A percentile compares a stretch with the other conserved stretches of the same genome.
Conservation (phyloP, 2,113 vertebrate species). For the Corythornis madagascariensis region DNA sequence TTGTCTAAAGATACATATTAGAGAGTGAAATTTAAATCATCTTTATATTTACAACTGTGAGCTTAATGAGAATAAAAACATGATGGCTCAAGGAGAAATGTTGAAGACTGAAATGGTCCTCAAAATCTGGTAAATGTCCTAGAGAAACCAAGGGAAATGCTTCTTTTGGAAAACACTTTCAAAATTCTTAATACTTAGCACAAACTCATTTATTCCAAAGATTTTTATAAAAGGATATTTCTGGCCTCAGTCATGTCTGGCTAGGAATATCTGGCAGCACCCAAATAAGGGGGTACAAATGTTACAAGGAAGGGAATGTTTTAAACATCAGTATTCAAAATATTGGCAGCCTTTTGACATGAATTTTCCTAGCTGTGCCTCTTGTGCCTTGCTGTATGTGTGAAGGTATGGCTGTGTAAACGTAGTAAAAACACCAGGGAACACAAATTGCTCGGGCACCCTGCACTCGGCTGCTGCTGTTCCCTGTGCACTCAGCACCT, state of each 20-base stretch:
- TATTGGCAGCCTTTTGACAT: neutral
- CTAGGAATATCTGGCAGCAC: conserved; percentile 7
- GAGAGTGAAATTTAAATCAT: neutral
- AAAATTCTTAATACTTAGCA: neutral
- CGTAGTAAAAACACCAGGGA: neutral
- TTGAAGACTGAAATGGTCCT: neutral
- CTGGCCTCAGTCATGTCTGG: neutral
- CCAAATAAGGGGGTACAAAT: neutral
- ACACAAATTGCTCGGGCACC: neutral
- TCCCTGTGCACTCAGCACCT: no score
- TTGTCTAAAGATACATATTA: neutral
- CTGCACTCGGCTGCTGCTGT: no score
- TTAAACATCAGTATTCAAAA: conserved; percentile 23
- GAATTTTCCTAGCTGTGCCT: neutral
- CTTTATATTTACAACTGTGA: neutral
- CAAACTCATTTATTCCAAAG: neutral
- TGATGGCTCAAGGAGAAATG: neutral
- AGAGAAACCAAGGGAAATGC: neutral
- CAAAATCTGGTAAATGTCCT: neutral
- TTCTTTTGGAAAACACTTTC: neutral
- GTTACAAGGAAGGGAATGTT: neutral
- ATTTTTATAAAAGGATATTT: conserved; percentile 4
- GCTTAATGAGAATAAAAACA: neutral
- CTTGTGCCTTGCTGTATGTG: neutral
- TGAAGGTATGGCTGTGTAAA: neutral